Percentiles rank a stretch among this genome's conserved stretches.
phyloP scores from a whole-genome alignment of 92 coral and sea anemone species.

The Palythoa grandiflora region DNA sequence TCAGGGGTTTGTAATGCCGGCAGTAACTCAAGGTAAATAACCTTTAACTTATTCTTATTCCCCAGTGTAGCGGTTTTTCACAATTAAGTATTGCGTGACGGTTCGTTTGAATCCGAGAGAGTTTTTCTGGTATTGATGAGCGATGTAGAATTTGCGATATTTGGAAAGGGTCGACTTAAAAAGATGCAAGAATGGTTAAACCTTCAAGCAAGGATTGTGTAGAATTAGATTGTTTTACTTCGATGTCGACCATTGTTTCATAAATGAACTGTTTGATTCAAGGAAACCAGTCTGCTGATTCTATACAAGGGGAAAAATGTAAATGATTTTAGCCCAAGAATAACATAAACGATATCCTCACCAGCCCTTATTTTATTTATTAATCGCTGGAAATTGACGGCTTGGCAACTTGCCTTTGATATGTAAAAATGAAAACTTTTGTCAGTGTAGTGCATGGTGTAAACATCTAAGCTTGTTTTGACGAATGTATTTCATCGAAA shows the following conservation, averaged over 20 bases:
- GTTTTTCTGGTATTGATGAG: constrained; percentile 25
- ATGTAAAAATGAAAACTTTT: neutral
- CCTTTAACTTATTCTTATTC: constrained; percentile 40
- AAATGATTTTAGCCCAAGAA: neutral
- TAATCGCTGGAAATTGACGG: constrained; percentile 4
- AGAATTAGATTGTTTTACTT: neutral
- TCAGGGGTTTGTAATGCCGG: constrained; percentile 96
- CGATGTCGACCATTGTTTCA: neutral
- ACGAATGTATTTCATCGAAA: neutral
- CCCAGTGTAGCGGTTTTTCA: neutral
- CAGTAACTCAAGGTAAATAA: constrained; percentile 98
- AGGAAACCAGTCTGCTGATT: neutral
- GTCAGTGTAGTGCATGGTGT: neutral
- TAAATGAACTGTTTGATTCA: neutral
- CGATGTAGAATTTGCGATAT: constrained; percentile 25
- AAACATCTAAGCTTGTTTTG: neutral
- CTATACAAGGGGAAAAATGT: neutral
- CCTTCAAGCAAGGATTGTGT: neutral
- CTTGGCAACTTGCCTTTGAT: neutral
- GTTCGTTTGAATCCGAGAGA: constrained; percentile 8
- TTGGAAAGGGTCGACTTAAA: neutral
- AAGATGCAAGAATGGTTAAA: neutral
- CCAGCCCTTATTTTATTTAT: neutral
- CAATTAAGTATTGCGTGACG: neutral
- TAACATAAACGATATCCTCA: neutral